Base-by-base conservation (phyloP, 2,888 invertebrate genomes). In the Agrotis puta region DNA sequence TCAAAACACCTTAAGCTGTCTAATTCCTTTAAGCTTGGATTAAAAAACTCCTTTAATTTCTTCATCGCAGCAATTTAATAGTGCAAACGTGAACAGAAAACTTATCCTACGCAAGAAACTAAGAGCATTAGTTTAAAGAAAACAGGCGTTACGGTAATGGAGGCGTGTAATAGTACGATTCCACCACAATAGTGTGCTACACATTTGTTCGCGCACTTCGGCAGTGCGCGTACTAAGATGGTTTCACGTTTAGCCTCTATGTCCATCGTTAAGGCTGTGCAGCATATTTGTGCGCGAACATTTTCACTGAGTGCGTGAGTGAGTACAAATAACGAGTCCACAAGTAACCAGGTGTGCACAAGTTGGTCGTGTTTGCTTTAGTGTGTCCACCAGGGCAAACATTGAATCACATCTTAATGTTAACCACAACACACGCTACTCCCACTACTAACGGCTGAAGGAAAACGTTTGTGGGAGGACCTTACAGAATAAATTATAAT, bases 401-500 rank as follows among this genome's bases (percentile, higher is more conserved):
- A 33, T 9, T 33, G 33, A 33, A 33, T 9, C 9, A 9, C 33
- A 33, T 33, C 33, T 33, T 33, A 33, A 69, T 74, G 65, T 74
- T 63, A 79, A 80, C 43, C 57, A 62, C 39, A 64, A 59, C 43
- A 33, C 50, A 66, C 47, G 24, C 63, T 48, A 59, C 27, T 59
- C 7, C 48, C 22, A 24, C 9, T 33, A n/a, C 33, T 53, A 24
- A 22, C 16, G 33, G n/a, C 61, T 74, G 22, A 65, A 64, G 48
- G 51, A 66, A 70, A 68, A 63, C 51, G 13, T 51, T 66, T 47
- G 24, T 54, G 53, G 45, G 64, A 47, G 54, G 48, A 64, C 51
- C 45, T 62, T 20, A 67, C 56, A 57, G 61, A 81, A 79, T 81
- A 70, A 71, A 77, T 64, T 7, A 81, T 67, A 71, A 77, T 64